Conservation (phyloP, 2,888 invertebrate genomes). For the Heliothis peltigera region DNA sequence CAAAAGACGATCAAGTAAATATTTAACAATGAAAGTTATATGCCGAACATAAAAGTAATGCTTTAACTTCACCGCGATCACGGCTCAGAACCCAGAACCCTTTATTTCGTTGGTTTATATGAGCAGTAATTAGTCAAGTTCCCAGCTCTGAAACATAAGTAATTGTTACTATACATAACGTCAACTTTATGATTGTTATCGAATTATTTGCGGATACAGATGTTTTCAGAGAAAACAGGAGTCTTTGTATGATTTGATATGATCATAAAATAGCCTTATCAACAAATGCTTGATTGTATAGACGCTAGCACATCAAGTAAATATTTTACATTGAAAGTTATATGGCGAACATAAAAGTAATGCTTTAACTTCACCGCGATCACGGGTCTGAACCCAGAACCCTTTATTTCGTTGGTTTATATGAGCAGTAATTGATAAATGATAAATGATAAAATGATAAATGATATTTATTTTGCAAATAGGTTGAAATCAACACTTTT, state of each 20-base stretch:
- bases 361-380: neutral
- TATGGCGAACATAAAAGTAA: slow-evolving; percentile 4
- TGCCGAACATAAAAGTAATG: slow-evolving; percentile 3
- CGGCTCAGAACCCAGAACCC: neutral
- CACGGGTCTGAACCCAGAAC: neutral
- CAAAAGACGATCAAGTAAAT: slow-evolving; percentile 13
- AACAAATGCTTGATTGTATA: too few species aligned
- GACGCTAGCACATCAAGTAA: too few species aligned
- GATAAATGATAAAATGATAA: too few species aligned
- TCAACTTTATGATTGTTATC: neutral
- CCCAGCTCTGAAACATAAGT: slow-evolving; percentile 14
- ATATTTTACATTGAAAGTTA: slow-evolving; percentile 14
- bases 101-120: slow-evolving; percentile 1
- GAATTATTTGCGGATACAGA: neutral
- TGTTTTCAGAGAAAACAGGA: neutral
- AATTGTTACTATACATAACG: slow-evolving; percentile 7
- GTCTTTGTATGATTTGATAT: too few species aligned
- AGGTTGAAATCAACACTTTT: too few species aligned
- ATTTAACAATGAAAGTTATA: slow-evolving; percentile 13
- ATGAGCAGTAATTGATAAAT: slow-evolving; percentile 6
- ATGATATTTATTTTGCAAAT: too few species aligned
- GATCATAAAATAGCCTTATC: too few species aligned
- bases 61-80: neutral
- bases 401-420: slow-evolving; percentile 2
- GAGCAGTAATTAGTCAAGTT: slow-evolving; percentile 21